Conservation (phyloP, 2,888 invertebrate genomes). For the Heliconius charithonia region DNA sequence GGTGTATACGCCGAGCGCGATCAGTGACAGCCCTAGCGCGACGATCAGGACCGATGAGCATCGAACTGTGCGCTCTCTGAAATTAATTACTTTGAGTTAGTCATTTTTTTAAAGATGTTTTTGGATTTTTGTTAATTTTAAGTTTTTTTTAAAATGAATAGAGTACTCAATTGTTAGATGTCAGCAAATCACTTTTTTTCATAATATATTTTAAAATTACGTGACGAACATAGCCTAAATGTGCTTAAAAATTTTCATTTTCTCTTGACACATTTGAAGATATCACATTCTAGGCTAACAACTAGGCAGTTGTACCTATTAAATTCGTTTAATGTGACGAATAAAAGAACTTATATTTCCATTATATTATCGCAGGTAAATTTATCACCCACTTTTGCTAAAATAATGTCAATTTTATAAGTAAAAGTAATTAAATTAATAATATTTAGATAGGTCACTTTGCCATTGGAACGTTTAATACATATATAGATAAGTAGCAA, state of each 20-base stretch:
- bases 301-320: too few species aligned
- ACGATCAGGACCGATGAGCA: constrained; percentile 79
- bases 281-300: too few species aligned
- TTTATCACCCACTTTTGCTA: not conserved
- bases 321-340: too few species aligned
- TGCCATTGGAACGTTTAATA: not conserved
- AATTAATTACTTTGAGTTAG: constrained; percentile 47
- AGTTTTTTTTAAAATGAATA: too few species aligned
- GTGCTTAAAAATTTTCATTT: too few species aligned
- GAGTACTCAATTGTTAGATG: too few species aligned
- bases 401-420: not conserved
- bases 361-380: not conserved
- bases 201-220: too few species aligned
- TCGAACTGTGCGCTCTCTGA: constrained; percentile 75
- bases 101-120: not conserved
- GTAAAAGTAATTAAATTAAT: not conserved
- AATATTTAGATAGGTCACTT: not conserved
- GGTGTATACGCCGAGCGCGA: constrained; percentile 79
- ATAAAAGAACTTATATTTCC: too few species aligned
- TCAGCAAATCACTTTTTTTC: too few species aligned
- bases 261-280: too few species aligned
- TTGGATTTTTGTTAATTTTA: too few species aligned
- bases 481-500: not conserved
- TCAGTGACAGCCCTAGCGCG: constrained; percentile 78
- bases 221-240: too few species aligned